Percentiles rank a stretch among this genome's conserved stretches.
Evolutionary conservation across 2,113 vertebrate genomes (phyloP).

Genomic region (Enhydra lutris): DNA sequence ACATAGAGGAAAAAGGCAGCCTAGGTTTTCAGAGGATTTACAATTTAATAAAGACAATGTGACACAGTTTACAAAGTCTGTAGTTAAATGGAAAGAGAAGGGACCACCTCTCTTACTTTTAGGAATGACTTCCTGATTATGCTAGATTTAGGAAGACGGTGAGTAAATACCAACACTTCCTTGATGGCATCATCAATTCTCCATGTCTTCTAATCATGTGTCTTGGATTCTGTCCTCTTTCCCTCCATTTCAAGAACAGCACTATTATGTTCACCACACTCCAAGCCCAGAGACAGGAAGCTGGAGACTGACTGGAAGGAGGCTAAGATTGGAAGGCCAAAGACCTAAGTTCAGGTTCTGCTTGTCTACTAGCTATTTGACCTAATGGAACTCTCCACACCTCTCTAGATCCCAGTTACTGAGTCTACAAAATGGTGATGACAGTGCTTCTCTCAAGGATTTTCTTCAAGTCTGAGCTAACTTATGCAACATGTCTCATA

Average conservation of each 20-base stretch:
- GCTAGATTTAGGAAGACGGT: neutral
- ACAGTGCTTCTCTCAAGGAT: neutral
- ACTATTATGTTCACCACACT: neutral
- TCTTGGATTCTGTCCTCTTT: neutral
- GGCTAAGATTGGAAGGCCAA: neutral
- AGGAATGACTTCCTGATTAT: neutral
- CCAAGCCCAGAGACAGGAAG: neutral
- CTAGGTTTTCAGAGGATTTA: neutral
- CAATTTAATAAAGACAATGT: neutral
- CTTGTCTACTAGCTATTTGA: neutral
- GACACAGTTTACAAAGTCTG: neutral
- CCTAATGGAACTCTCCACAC: neutral
- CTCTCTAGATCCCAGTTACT: neutral
- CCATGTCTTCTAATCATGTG: fast-evolving
- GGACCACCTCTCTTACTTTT: neutral
- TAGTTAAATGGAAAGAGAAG: neutral
- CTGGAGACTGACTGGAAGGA: neutral
- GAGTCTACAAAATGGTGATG: neutral
- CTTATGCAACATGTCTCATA: neutral
- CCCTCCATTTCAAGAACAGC: neutral
- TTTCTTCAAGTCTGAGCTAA: neutral
- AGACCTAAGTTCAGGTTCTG: neutral
- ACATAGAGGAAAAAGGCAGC: neutral
- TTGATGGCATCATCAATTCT: neutral
- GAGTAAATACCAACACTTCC: neutral